Evolutionary conservation across 1,140 invertebrate genomes (phyloP).

Genomic region (Bombus vancouverensis): DNA sequence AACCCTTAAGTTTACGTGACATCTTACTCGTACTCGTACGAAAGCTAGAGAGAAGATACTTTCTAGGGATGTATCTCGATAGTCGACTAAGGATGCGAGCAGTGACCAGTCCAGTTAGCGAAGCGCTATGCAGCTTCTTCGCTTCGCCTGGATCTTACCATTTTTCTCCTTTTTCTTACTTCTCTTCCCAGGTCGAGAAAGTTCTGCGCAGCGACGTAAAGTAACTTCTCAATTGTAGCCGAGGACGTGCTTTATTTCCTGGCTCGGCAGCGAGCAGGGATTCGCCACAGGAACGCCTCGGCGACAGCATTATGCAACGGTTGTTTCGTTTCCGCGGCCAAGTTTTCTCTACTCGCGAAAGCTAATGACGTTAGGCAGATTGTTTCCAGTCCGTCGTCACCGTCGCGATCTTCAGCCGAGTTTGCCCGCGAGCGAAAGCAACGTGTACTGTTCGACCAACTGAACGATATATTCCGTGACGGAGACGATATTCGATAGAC

Average conservation of each 20-base stretch:
- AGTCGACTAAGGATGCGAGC: background rate
- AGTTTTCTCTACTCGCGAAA: conserved; percentile 3
- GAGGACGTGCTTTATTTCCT: conserved; percentile 6
- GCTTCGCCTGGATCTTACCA: background rate
- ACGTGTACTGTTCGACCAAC: background rate
- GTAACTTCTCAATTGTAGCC: conserved; percentile 30
- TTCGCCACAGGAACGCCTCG: background rate
- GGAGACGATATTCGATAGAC: background rate
- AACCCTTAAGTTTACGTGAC: too few relatives aligned
- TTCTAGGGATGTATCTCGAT: background rate
- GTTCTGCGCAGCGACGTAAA: background rate
- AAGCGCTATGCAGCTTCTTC: background rate
- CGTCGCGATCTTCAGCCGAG: background rate
- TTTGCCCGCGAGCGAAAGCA: background rate
- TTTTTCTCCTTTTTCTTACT: too few relatives aligned
- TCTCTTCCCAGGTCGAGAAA: background rate
- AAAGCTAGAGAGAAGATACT: background rate
- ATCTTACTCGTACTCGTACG: too few relatives aligned
- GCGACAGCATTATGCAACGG: conserved; percentile 31
- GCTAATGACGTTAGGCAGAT: conserved; percentile 39
- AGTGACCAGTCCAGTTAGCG: background rate
- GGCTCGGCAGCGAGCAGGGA: background rate
- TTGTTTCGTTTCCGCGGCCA: conserved; percentile 29
- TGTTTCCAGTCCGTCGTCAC: conserved; percentile 12
- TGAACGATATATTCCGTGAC: background rate